A percentile compares a stretch with the other conserved stretches of the same genome.
Conservation (phyloP, 2,888 invertebrate genomes). For the Crocallis elinguaria region DNA sequence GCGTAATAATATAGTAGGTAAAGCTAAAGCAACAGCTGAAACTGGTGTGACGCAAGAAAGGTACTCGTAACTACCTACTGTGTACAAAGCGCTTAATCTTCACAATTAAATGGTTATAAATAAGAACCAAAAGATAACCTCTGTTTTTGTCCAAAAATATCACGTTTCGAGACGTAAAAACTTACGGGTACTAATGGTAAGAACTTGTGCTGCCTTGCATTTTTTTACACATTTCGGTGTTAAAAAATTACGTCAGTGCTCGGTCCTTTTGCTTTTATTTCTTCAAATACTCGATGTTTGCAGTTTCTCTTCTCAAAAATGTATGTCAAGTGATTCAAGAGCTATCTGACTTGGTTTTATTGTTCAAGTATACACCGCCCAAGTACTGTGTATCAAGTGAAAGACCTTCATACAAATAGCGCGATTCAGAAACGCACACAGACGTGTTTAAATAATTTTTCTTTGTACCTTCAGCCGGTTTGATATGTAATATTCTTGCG, state of each 20-base stretch:
- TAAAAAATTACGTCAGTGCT: slow-evolving; percentile 22
- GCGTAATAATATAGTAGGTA: too few relatives aligned
- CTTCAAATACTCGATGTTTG: slow-evolving; percentile 35
- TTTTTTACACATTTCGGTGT: slow-evolving; percentile 13
- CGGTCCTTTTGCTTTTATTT: slow-evolving; percentile 28
- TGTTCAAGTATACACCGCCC: slow-evolving; percentile 60
- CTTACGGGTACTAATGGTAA: not conserved
- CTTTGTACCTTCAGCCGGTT: too few relatives aligned
- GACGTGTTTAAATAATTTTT: too few relatives aligned
- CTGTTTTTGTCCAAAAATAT: too few relatives aligned
- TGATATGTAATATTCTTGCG: too few relatives aligned
- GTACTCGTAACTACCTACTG: too few relatives aligned
- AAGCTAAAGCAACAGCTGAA: too few relatives aligned
- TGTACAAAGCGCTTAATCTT: too few relatives aligned
- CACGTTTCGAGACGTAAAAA: not conserved
- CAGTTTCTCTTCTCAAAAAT: slow-evolving; percentile 55
- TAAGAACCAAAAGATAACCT: too few relatives aligned
- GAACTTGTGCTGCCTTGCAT: not conserved
- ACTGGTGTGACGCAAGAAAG: too few relatives aligned
- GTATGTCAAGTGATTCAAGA: slow-evolving; percentile 75
- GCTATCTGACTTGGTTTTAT: slow-evolving; percentile 68
- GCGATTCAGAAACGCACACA: not conserved
- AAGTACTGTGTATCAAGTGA: slow-evolving; percentile 31
- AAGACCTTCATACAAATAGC: not conserved
- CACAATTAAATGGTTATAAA: too few relatives aligned